These are phyloP conservation scores for Mamestra configurata DNA, from an alignment of 1,140 invertebrate species.

Conservation along the genomic window DNA sequence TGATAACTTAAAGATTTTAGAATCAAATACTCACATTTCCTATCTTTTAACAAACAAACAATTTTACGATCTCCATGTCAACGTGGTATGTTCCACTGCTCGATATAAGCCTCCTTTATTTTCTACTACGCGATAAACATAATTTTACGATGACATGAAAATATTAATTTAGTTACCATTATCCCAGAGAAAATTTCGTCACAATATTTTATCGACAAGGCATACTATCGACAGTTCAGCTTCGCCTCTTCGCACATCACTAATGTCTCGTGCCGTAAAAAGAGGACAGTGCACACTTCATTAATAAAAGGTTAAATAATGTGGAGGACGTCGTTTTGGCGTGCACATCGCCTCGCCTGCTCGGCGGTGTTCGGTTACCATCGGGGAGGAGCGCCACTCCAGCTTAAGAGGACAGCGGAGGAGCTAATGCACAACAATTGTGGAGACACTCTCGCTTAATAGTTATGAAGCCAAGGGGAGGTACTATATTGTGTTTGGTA, in stretches of 20 bases:
- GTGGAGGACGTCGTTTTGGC: constrained; percentile 71
- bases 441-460: not conserved
- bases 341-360: constrained; percentile 29
- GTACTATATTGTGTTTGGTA: no score
- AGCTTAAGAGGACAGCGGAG: constrained; percentile 23
- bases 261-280: constrained; percentile 77
- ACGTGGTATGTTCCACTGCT: no score
- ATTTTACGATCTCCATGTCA: not conserved
- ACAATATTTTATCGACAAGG: constrained; percentile 12
- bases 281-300: constrained; percentile 76
- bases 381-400: constrained; percentile 24
- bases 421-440: constrained; percentile 30
- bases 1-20: constrained; percentile 18
- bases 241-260: constrained; percentile 52
- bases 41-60: constrained; percentile 10
- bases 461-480: not conserved
- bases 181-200: not conserved
- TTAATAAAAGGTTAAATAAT: constrained; percentile 83
- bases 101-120: no score
- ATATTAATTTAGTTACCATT: not conserved
- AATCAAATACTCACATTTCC: constrained; percentile 3
- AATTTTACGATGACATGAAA: not conserved
- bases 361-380: constrained; percentile 48
- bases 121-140: no score
- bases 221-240: not conserved